phyloP scores from a whole-genome alignment of 2,888 invertebrate species.

The Oscheius sp. region DNA sequence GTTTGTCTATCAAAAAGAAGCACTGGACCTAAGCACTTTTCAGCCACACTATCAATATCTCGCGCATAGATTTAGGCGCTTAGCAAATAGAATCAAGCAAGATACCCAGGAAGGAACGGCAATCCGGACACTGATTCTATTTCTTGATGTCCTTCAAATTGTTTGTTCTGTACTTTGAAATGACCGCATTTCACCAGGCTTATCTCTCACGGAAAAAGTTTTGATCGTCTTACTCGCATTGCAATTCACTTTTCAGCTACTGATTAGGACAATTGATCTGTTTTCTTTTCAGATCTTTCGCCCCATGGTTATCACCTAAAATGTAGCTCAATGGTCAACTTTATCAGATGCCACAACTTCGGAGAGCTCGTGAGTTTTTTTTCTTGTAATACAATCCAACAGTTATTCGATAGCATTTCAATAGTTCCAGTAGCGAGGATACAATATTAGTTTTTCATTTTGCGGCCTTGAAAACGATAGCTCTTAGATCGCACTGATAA shows the following conservation, averaged over 20 bases:
- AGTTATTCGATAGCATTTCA: not conserved
- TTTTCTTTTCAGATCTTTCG: not conserved
- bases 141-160: constrained; percentile 8
- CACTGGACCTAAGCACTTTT: constrained; percentile 30
- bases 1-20: constrained; percentile 36
- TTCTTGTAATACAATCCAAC: constrained; percentile 9
- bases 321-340: constrained; percentile 4
- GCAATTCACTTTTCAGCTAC: not conserved
- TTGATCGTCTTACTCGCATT: constrained; percentile 6
- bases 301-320: not conserved
- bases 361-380: constrained; percentile 23
- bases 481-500: too few relatives aligned
- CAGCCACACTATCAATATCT: constrained; percentile 33
- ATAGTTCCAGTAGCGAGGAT: not conserved
- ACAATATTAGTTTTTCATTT: not conserved
- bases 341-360: constrained; percentile 15
- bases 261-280: constrained; percentile 7
- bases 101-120: not conserved
- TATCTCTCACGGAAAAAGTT: constrained; percentile 15
- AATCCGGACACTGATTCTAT: constrained; percentile 1
- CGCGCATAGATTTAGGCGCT: constrained; percentile 9
- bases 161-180: constrained; percentile 34
- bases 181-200: constrained; percentile 19
- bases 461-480: too few relatives aligned
- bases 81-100: constrained; percentile 21